Base-by-base conservation (phyloP, 2,888 invertebrate genomes). In the Chrysomela aeneicollis region DNA sequence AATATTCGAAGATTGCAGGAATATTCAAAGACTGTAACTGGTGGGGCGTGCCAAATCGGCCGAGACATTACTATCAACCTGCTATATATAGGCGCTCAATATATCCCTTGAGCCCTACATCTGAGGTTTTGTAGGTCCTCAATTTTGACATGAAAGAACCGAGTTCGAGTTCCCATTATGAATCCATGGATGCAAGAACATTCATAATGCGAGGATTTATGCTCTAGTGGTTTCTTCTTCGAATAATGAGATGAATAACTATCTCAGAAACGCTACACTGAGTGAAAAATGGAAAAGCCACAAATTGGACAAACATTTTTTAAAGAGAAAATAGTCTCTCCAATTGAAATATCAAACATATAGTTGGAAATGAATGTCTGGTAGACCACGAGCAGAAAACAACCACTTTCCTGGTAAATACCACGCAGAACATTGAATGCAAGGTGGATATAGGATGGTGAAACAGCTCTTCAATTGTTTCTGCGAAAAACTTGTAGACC, bases 1-100 rank as follows among this genome's bases (percentile, higher is more conserved):
- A 78, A 81, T 80, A 80, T 80, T 81, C 80, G 80, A 80, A 81
- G 79, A 77, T 79, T 78, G 78, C 78, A 77, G 75, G 78, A 78
- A 80, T 81, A 80, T 80, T 81, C 79, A 80, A 79, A 81, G 79
- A 77, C 79, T 78, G 78, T 78, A 77, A 79, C 78, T 79, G 76
- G 79, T 79, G 77, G 78, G 76, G 26, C 26, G 6, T 26, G 6
- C 26, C 26, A 26, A 73, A 67, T 72, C 71, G 73, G 75, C 72
- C 67, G 71, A 68, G 75, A 73, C 74, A 76, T 73, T 76, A 74
- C 70, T 73, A 67, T 62, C 58, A 65, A 63, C 61, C 55, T 61
- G 61, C 52, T 59, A 52, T 64, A 26, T 59, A 52, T 64, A 26
- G 6, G 58, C 59, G 68, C 59, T 63, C 62, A 58, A 68, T 66